Evolutionary conservation across 2,113 vertebrate species (phyloP), one percentile per base, ranked within the genome.

Genomic region (Pangasianodon hypophthalmus): DNA sequence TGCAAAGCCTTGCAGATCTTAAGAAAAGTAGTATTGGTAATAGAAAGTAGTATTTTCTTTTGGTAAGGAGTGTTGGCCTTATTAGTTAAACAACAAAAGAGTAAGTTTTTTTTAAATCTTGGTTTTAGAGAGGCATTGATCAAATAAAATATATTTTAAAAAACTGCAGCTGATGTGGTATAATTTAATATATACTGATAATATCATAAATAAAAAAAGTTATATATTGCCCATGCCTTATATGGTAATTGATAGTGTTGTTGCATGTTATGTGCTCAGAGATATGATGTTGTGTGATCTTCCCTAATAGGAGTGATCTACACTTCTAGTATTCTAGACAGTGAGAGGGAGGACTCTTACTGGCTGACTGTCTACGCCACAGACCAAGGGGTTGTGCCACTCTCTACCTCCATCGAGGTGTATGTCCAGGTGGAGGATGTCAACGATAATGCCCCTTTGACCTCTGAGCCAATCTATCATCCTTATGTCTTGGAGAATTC

Each of bases 401-500:
- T 98, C 84, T 98, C 97, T 71, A 94, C 97, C 46, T 97, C 97
- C 41, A 96, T 98, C 0, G 97, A 99, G 90, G 96, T 99, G 94
- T 99, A 98, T 92, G 96, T 99, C 84, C 97, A 98, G 94, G 96
- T 99, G 64, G 98, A 99, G 93, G 98, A 99, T 0, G 94, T 99
- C 91, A 99, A 99, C 73, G 98, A 99, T 94, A 99, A 99, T 18
- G 97, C 98, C 1, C 98, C 98, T 0, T 95, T 99, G 94, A 98
- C 97, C 88, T 97, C 97, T 0, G 97, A 99, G 90, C 98, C 98
- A 5, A 97, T 99, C 92, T 99, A 99, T 93, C 97, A 98, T 93
- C 97, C 98, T 0, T 92, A 93, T 0, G 81, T 99, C 90, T 95
- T 97, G 97, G 98, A 99, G 94, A 99, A 99, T 93, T 98, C 98